These are phyloP conservation scores for Latheticus oryzae DNA, from an alignment of 2,888 invertebrate species.

Conservation along the genomic window DNA sequence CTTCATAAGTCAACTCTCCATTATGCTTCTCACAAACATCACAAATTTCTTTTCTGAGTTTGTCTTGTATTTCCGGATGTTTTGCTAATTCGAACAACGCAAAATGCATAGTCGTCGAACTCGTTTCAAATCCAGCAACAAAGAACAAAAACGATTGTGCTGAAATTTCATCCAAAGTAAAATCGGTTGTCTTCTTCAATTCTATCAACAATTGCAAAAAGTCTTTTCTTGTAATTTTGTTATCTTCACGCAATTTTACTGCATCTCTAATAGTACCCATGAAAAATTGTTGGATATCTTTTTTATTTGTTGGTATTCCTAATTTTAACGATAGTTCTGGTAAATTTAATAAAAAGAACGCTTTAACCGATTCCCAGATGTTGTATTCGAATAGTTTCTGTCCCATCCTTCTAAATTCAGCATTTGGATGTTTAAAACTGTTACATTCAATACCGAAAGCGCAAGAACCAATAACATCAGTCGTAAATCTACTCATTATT, in stretches of 20 bases:
- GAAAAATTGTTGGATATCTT: conserved; percentile 52
- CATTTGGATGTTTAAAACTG: conserved; percentile 65
- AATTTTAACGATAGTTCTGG: conserved; percentile 45
- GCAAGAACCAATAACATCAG: conserved; percentile 71
- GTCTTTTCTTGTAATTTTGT: conserved; percentile 49
- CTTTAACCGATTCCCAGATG: conserved; percentile 37
- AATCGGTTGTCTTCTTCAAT: conserved; percentile 43
- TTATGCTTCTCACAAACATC: conserved; percentile 55
- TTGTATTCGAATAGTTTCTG: conserved; percentile 53
- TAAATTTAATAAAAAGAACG: conserved; percentile 42
- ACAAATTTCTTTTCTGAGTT: conserved; percentile 63
- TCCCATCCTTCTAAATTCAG: conserved; percentile 60
- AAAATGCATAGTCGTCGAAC: conserved; percentile 70
- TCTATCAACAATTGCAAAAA: conserved; percentile 53
- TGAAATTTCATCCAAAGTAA: conserved; percentile 52
- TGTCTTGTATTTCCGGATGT: conserved; percentile 45
- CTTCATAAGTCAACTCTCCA: conserved; percentile 63
- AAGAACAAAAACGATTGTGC: conserved; percentile 72
- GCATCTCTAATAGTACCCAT: conserved; percentile 51
- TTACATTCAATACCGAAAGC: conserved; percentile 69
- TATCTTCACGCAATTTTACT: conserved; percentile 52
- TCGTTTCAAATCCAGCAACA: conserved; percentile 73
- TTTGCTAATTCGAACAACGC: conserved; percentile 68
- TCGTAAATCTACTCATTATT: conserved; percentile 68
- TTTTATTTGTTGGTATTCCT: conserved; percentile 39